Conservation (phyloP, 2,888 invertebrate species). For the Salpingus planirostris region DNA sequence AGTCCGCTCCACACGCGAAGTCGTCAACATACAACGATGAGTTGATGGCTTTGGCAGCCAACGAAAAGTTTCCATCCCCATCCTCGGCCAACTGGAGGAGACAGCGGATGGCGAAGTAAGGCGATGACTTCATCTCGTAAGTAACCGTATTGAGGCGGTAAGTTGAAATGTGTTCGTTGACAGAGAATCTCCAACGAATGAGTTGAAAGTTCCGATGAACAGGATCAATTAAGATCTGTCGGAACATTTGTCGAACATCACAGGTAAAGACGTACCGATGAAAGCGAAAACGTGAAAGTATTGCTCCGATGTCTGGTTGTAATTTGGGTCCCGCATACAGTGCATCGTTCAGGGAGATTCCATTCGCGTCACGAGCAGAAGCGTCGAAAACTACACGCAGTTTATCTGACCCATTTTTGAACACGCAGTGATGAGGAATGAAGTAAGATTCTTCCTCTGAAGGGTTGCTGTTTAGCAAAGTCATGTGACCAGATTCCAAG, state of each 20-base stretch:
- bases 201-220: constrained; percentile 10
- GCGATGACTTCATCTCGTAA: constrained; percentile 6
- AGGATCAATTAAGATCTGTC: constrained; percentile 12
- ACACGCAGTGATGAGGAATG: constrained; percentile 12
- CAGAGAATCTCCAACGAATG: constrained; percentile 7
- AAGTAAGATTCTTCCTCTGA: constrained; percentile 3
- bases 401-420: constrained; percentile 4
- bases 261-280: constrained; percentile 8
- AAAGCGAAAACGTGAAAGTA: constrained; percentile 8
- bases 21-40: constrained; percentile 6
- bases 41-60: constrained; percentile 4
- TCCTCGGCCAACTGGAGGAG: constrained; percentile 5
- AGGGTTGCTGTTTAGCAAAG: not conserved
- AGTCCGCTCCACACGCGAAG: constrained; percentile 2
- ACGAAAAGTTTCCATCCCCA: not conserved
- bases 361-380: not conserved
- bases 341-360: constrained; percentile 8
- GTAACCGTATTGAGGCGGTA: constrained; percentile 7
- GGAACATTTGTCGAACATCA: constrained; percentile 15
- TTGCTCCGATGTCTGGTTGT: constrained; percentile 6
- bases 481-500: constrained; percentile 8
- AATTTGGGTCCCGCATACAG: constrained; percentile 10
- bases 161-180: constrained; percentile 1
- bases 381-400: constrained; percentile 10
- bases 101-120: constrained; percentile 6